These are phyloP conservation scores for Chelonus formosanus DNA, from an alignment of 2,888 invertebrate genomes.

Conservation along the genomic window DNA sequence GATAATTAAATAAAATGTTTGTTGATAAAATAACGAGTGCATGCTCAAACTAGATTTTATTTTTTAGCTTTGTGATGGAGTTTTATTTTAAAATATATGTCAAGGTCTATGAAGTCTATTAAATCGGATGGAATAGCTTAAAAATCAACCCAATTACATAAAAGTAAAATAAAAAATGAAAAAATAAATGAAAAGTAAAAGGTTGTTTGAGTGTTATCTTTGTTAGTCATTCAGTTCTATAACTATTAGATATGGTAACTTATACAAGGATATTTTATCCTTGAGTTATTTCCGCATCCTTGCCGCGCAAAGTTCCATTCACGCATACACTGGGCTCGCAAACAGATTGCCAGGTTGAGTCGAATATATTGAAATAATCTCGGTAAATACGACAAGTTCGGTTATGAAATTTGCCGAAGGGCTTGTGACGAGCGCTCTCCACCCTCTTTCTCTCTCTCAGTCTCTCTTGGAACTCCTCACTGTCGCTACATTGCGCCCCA, in stretches of 20 bases:
- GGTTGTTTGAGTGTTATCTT: background rate
- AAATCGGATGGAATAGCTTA: too few relatives aligned
- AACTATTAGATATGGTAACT: too few relatives aligned
- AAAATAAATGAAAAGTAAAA: constrained; percentile 18
- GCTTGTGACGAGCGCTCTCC: constrained; percentile 58
- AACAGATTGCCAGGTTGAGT: constrained; percentile 64
- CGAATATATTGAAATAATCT: constrained; percentile 67
- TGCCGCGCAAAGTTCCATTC: constrained; percentile 61
- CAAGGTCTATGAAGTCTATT: too few relatives aligned
- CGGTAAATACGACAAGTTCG: constrained; percentile 66
- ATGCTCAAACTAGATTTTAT: too few relatives aligned
- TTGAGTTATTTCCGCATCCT: constrained; percentile 15
- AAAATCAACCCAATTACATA: too few relatives aligned
- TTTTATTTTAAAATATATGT: too few relatives aligned
- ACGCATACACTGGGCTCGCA: constrained; percentile 63
- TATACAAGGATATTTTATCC: too few relatives aligned
- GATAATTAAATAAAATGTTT: too few relatives aligned
- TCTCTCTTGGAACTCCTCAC: constrained; percentile 29
- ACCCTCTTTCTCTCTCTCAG: constrained; percentile 40
- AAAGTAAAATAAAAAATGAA: background rate
- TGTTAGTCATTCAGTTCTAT: too few relatives aligned
- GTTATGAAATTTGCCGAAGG: constrained; percentile 66
- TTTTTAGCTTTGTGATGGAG: too few relatives aligned
- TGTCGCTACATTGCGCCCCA: constrained; percentile 7
- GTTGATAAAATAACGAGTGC: too few relatives aligned